These are phyloP conservation scores for Eristalis intricaria DNA, from an alignment of 2,888 invertebrate species.

Conservation along the genomic window DNA sequence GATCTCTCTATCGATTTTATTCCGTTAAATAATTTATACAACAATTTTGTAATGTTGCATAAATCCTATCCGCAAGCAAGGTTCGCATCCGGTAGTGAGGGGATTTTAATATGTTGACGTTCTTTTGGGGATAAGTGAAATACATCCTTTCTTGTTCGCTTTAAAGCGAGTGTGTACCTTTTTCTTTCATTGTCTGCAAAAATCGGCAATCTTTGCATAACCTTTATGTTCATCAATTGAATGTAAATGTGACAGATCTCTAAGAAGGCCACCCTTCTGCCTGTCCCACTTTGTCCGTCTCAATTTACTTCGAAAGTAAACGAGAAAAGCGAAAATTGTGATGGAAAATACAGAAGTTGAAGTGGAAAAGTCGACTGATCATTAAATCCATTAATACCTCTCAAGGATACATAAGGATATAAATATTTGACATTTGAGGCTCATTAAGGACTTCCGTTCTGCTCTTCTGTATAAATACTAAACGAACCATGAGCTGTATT, in stretches of 20 bases:
- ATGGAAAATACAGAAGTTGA: no score
- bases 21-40: not conserved
- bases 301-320: no score
- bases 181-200: no score
- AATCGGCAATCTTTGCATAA: no score
- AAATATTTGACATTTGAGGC: not conserved
- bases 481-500: no score
- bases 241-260: no score
- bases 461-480: not conserved
- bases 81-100: not conserved
- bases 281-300: no score
- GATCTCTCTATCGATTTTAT: not conserved
- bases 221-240: no score
- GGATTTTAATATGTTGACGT: not conserved
- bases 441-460: not conserved
- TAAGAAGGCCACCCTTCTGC: no score
- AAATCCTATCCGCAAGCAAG: not conserved
- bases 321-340: no score
- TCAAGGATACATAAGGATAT: not conserved
- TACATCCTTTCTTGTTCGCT: not conserved
- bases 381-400: not conserved
- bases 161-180: not conserved
- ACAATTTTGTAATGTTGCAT: conserved; percentile 1
- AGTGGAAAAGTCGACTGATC: no score
- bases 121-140: not conserved